Percentiles rank a stretch among this genome's conserved stretches.
Conservation (phyloP, 2,113 vertebrate genomes). For the Polypterus bichir region DNA sequence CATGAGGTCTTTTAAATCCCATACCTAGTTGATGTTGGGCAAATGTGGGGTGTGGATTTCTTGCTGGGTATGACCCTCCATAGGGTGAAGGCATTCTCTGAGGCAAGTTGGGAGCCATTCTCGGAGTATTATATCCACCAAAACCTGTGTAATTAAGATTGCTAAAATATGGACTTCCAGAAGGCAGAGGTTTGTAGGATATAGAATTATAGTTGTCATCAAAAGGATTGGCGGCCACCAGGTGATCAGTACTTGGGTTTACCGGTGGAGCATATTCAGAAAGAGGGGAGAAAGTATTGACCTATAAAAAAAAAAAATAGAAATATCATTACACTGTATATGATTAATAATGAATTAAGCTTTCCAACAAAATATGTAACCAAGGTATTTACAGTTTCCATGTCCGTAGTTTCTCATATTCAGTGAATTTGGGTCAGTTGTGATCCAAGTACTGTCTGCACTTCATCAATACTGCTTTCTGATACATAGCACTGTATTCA, state of each 20-base stretch:
- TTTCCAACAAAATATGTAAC: too few relatives aligned
- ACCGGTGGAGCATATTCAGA: constrained; percentile 73
- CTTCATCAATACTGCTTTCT: too few relatives aligned
- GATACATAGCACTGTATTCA: too few relatives aligned
- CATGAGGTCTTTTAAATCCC: constrained; percentile 51
- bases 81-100: constrained; percentile 52
- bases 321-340: constrained; percentile 1
- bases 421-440: too few relatives aligned
- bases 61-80: constrained; percentile 48
- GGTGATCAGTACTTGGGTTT: constrained; percentile 67
- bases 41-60: constrained; percentile 58
- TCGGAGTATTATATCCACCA: constrained; percentile 52
- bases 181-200: constrained; percentile 53
- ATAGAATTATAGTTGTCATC: constrained; percentile 63
- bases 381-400: too few relatives aligned
- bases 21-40: constrained; percentile 52
- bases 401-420: too few relatives aligned
- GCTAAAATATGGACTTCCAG: constrained; percentile 45
- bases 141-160: constrained; percentile 50
- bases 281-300: constrained; percentile 46
- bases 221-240: constrained; percentile 73
- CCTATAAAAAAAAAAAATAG: constrained; percentile 46
- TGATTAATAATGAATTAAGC: too few relatives aligned
- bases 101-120: constrained; percentile 55
- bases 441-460: too few relatives aligned